Evolutionary conservation across 2,113 vertebrate genomes (phyloP), one percentile per base, ranked within the genome.

Genomic region (Petaurus breviceps): DNA sequence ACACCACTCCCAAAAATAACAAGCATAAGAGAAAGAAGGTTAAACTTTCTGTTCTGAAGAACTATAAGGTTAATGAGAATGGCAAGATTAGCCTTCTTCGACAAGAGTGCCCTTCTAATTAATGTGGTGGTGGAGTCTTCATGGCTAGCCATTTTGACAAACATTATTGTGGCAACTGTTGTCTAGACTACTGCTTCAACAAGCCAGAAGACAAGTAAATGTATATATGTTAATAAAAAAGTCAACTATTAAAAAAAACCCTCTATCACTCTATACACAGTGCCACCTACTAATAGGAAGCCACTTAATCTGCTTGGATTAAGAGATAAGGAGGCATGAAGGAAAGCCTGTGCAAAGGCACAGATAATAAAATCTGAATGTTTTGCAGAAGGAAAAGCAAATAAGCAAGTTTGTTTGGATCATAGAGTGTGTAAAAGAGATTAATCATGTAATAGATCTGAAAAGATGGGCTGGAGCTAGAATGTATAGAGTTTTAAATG

Each of bases 11-110:
- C 97, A 99, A 99, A 98, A 99, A 99, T 98, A 99, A 99, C 98
- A 99, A 99, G 98, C 99, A 99, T 97, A 99, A 99, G 99, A 99
- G 99, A 98, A 99, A 99, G 99, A 99, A 99, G 99, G 99, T 99
- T 97, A 99, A 99, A 96, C 99, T 99, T 93, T 99, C 99, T 4
- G 99, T 99, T 98, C 99, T 99, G 0, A 99, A 99, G 91, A 99
- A 99, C 97, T 99, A 99, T 98, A 99, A 99, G 99, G 99, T 99
- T 97, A 99, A 99, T 22, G 99, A 99, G 97, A 99, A 99, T 0
- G 99, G 99, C 50, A 99, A 99, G 98, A 99, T 99, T 98, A 99
- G 99, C 97, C 99, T 99, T 12, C 99, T 99, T 98, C 99, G 99
- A 28, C 99, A 99, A 0, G 99, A 99, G 98, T 99, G 99, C 97